These are phyloP conservation scores for Cheilosia vernalis DNA, from an alignment of 2,888 invertebrate species.

Conservation along the genomic window DNA sequence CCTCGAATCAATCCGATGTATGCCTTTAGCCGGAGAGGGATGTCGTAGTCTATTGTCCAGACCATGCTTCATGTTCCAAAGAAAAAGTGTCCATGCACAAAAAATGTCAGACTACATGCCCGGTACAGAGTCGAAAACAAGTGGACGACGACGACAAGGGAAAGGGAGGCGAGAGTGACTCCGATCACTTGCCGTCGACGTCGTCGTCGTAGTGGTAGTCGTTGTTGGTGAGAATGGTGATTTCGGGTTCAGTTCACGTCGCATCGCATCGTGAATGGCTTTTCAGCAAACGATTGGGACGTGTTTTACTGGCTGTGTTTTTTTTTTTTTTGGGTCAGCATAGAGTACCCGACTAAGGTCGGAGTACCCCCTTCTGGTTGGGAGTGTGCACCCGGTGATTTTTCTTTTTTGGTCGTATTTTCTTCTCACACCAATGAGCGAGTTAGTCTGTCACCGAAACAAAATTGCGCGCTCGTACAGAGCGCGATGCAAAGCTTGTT, in stretches of 20 bases:
- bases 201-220: neutral
- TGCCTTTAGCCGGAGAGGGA: slow-evolving; percentile 44
- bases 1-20: slow-evolving; percentile 71
- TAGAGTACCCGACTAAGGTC: slow-evolving; percentile 36
- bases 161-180: slow-evolving; percentile 52
- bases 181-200: slow-evolving; percentile 33
- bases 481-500: slow-evolving; percentile 17
- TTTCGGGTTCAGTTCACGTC: slow-evolving; percentile 71
- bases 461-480: slow-evolving; percentile 50
- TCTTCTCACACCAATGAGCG: slow-evolving; percentile 62
- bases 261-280: slow-evolving; percentile 69
- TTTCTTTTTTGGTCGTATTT: slow-evolving; percentile 1
- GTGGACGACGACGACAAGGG: slow-evolving; percentile 35
- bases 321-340: slow-evolving; percentile 24
- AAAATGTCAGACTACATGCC: slow-evolving; percentile 64
- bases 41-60: neutral
- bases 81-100: slow-evolving; percentile 51
- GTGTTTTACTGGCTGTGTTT: slow-evolving; percentile 46
- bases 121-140: slow-evolving; percentile 70
- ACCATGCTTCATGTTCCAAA: slow-evolving; percentile 26
- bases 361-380: slow-evolving; percentile 14
- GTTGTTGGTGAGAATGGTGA: slow-evolving; percentile 49
- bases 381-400: slow-evolving; percentile 8
- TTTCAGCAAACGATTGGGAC: slow-evolving; percentile 73
- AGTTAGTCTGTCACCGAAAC: slow-evolving; percentile 65